Evolutionary conservation across 2,888 invertebrate species (phyloP).

Genomic region (Lycophotia porphyrea): DNA sequence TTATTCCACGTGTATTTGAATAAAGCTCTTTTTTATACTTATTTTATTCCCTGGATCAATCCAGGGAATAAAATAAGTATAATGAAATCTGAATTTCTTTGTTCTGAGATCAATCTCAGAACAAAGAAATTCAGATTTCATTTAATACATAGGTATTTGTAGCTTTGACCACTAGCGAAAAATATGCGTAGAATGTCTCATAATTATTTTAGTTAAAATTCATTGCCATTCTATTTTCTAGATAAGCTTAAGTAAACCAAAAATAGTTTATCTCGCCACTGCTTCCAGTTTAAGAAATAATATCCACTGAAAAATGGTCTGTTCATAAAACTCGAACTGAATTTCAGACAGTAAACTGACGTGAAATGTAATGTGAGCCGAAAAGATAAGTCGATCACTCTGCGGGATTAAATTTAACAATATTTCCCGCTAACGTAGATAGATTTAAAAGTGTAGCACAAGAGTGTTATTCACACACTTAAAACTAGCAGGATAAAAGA

Average conservation of each 20-base stretch:
- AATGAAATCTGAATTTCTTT: not conserved
- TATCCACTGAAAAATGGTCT: not conserved
- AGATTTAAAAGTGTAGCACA: constrained; percentile 10
- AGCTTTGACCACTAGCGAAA: not conserved
- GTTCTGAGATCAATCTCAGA: too few relatives aligned
- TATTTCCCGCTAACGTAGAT: constrained; percentile 4
- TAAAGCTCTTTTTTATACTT: not conserved
- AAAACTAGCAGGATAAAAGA: constrained; percentile 6
- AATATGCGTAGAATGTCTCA: not conserved
- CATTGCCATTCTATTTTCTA: not conserved
- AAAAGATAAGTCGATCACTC: constrained; percentile 4
- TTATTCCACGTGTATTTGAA: not conserved
- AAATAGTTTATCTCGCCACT: not conserved
- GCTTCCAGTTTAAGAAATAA: not conserved
- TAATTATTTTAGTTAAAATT: not conserved
- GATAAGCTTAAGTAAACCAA: not conserved
- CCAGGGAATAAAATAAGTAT: too few relatives aligned
- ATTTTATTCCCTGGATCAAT: not conserved
- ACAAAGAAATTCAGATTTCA: not conserved
- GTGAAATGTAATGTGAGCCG: constrained; percentile 1
- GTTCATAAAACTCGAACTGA: not conserved
- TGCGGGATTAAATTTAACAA: constrained; percentile 22
- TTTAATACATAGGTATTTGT: not conserved
- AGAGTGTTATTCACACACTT: constrained; percentile 13
- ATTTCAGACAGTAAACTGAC: constrained; percentile 9